Evolutionary conservation across 2,888 invertebrate species (phyloP).

Genomic region (Halocaridina rubra): DNA sequence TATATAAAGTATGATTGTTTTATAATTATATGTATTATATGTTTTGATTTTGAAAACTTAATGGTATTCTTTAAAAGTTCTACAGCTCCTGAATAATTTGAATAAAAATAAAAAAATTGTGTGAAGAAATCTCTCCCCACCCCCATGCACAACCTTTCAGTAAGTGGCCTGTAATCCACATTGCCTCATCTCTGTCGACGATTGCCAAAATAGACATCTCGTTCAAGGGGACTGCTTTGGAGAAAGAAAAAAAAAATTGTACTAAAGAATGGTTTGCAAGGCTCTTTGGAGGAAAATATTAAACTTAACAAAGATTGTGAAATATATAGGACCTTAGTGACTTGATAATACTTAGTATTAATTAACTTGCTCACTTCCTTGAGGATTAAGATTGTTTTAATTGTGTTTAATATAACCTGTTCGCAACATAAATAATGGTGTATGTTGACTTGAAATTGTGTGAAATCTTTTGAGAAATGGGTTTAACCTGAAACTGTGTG

Average conservation of each 20-base stretch:
- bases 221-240: background rate
- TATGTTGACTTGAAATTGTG: slow-evolving; percentile 30
- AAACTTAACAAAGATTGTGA: slow-evolving; percentile 25
- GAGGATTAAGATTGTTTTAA: slow-evolving; percentile 40
- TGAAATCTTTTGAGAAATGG: background rate
- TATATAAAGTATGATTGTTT: too few species aligned
- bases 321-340: slow-evolving; percentile 51
- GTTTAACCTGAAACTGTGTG: too few species aligned
- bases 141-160: slow-evolving; percentile 54
- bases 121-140: slow-evolving; percentile 35
- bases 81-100: slow-evolving; percentile 45
- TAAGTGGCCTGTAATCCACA: slow-evolving; percentile 8
- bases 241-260: too few species aligned
- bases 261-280: slow-evolving; percentile 53
- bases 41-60: slow-evolving; percentile 48
- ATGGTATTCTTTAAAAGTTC: slow-evolving; percentile 54
- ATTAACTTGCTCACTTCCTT: too few species aligned
- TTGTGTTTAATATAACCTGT: slow-evolving; percentile 52
- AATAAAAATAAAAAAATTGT: slow-evolving; percentile 14
- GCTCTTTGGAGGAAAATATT: slow-evolving; percentile 29
- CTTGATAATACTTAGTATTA: slow-evolving; percentile 45
- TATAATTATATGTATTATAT: slow-evolving; percentile 21
- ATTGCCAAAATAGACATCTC: background rate
- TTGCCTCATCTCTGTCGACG: slow-evolving; percentile 41
- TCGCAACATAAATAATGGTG: slow-evolving; percentile 41